A percentile compares a stretch with the other conserved stretches of the same genome.
phyloP scores from a whole-genome alignment of 2,113 vertebrate species.

The Scopus umbretta region DNA sequence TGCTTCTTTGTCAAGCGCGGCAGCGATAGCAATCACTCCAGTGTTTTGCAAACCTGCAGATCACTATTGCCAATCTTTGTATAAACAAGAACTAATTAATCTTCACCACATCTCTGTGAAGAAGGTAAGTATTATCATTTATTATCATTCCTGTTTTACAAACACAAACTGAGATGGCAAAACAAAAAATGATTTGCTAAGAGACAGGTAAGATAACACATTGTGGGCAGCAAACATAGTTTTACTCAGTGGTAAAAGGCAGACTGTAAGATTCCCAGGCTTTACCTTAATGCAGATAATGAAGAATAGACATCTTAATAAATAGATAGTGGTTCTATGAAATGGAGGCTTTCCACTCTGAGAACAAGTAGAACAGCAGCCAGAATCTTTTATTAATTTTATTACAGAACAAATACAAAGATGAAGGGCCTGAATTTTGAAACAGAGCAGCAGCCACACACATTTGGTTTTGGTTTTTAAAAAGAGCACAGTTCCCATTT shows the following conservation, averaged over 20 bases:
- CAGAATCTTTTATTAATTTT: slow-evolving; percentile 32
- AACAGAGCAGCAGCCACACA: slow-evolving; percentile 4
- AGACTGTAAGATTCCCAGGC: background rate
- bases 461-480: slow-evolving; percentile 23
- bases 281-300: background rate
- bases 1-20: slow-evolving; percentile 2
- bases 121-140: slow-evolving; percentile 27
- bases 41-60: slow-evolving; percentile 27
- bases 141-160: slow-evolving; percentile 42
- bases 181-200: slow-evolving; percentile 2
- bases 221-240: background rate
- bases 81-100: slow-evolving; percentile 44
- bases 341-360: background rate
- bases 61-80: slow-evolving; percentile 18
- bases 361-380: background rate
- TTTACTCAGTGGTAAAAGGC: background rate
- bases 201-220: background rate
- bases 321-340: background rate
- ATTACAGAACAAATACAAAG: background rate
- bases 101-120: slow-evolving; percentile 17
- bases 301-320: background rate
- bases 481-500: slow-evolving; percentile 13
- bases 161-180: background rate
- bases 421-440: background rate
- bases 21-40: background rate